Conservation (phyloP, 2,888 invertebrate species). For the Chloroclysta siterata region DNA sequence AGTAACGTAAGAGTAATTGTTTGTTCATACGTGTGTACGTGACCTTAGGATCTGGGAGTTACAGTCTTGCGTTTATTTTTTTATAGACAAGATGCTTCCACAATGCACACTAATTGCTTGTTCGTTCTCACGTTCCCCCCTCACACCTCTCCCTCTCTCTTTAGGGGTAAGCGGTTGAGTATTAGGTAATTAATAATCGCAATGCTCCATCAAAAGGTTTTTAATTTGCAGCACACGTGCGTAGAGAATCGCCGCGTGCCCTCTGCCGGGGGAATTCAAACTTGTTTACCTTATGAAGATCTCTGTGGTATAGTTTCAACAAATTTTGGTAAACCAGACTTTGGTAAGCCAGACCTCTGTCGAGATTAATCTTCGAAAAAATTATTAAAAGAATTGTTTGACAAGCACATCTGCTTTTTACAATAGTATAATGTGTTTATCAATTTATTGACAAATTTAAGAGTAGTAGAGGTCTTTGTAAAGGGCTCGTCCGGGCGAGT, state of each 20-base stretch:
- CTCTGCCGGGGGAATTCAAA: slow-evolving; percentile 35
- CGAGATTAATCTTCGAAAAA: too few relatives aligned
- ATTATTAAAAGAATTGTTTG: too few relatives aligned
- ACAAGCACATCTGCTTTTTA: too few relatives aligned
- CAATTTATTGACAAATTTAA: too few relatives aligned
- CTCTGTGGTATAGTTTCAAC: not conserved
- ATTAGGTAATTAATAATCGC: slow-evolving; percentile 73
- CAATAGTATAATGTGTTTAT: too few relatives aligned
- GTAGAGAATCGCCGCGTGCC: slow-evolving; percentile 72
- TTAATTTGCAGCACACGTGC: slow-evolving; percentile 80
- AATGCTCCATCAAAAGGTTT: slow-evolving; percentile 65
- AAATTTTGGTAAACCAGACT: not conserved
- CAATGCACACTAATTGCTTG: slow-evolving; percentile 61
- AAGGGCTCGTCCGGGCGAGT: too few relatives aligned
- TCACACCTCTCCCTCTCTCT: slow-evolving; percentile 69
- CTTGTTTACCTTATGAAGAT: slow-evolving; percentile 28
- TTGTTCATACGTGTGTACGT: too few relatives aligned
- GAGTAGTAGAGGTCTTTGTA: too few relatives aligned
- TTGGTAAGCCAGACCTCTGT: too few relatives aligned
- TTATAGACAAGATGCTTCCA: slow-evolving; percentile 39
- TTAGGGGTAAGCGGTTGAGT: slow-evolving; percentile 41
- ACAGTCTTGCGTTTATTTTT: not conserved
- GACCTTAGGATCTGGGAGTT: not conserved
- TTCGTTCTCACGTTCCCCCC: slow-evolving; percentile 62
- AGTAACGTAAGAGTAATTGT: too few relatives aligned